phyloP scores from a whole-genome alignment of 1,140 invertebrate genomes.

The Euwallacea similis region DNA sequence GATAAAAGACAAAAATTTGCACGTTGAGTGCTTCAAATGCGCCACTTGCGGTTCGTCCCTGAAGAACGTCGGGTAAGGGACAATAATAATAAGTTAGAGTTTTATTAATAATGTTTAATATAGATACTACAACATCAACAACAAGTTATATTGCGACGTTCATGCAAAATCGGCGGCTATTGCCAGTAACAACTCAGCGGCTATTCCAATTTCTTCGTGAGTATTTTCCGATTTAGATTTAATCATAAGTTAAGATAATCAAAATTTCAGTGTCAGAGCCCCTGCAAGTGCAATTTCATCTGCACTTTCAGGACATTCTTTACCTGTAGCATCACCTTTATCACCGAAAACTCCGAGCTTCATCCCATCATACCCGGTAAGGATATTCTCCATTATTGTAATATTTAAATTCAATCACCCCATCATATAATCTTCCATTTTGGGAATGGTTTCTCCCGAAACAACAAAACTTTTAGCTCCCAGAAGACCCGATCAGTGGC shows the following conservation, averaged over 20 bases:
- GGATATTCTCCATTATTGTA: conserved; percentile 2
- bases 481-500: conserved; percentile 17
- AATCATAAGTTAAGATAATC: conserved; percentile 44
- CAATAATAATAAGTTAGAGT: neutral
- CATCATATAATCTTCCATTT: neutral
- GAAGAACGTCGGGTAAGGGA: conserved; percentile 81
- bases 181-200: conserved; percentile 71
- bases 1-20: conserved; percentile 94
- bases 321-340: conserved; percentile 56
- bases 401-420: too few species aligned
- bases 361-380: conserved; percentile 50
- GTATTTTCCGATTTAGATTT: neutral
- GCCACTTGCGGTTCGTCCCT: conserved; percentile 91
- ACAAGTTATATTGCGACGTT: conserved; percentile 95
- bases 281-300: conserved; percentile 69
- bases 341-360: conserved; percentile 56
- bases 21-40: conserved; percentile 97
- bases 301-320: conserved; percentile 58
- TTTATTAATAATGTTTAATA: conserved; percentile 6
- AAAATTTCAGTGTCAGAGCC: conserved; percentile 58
- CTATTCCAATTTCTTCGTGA: conserved; percentile 70
- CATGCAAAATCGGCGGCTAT: conserved; percentile 88
- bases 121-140: conserved; percentile 90
- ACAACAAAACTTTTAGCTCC: conserved; percentile 28
- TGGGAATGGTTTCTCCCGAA: neutral